phyloP scores from a whole-genome alignment of 2,797 vertebrate species.

The Brachyrhaphis roseni region DNA sequence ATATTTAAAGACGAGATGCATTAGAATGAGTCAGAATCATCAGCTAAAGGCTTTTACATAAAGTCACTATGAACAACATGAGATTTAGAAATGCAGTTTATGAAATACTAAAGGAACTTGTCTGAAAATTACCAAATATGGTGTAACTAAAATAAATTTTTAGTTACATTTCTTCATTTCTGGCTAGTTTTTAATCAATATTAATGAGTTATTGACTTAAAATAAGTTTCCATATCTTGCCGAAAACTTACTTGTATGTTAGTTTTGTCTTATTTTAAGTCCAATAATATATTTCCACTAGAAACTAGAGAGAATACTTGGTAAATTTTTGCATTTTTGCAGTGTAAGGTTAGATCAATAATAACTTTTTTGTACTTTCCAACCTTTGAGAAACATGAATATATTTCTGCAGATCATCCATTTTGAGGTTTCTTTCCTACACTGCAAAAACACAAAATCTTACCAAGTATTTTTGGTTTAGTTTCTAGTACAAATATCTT shows the following conservation, averaged over 20 bases:
- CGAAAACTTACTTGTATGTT: too few relatives aligned
- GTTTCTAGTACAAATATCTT: too few relatives aligned
- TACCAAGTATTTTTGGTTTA: too few relatives aligned
- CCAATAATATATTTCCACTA: too few relatives aligned
- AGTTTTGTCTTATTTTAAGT: too few relatives aligned
- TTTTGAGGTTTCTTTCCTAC: too few relatives aligned
- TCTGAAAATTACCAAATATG: not conserved
- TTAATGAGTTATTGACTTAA: too few relatives aligned
- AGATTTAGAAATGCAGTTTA: not conserved
- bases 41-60: not conserved
- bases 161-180: not conserved
- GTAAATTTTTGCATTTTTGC: too few relatives aligned
- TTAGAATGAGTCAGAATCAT: not conserved
- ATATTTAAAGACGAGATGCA: not conserved
- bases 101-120: not conserved
- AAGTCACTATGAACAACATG: not conserved
- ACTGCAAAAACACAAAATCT: too few relatives aligned
- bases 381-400: not conserved
- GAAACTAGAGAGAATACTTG: too few relatives aligned
- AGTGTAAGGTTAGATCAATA: not conserved
- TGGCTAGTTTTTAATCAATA: not conserved
- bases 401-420: not conserved
- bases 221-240: too few relatives aligned
- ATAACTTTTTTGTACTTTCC: too few relatives aligned
- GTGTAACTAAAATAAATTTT: not conserved